Conservation (phyloP, 2,797 vertebrate species). For the Centroberyx gerrardi region DNA sequence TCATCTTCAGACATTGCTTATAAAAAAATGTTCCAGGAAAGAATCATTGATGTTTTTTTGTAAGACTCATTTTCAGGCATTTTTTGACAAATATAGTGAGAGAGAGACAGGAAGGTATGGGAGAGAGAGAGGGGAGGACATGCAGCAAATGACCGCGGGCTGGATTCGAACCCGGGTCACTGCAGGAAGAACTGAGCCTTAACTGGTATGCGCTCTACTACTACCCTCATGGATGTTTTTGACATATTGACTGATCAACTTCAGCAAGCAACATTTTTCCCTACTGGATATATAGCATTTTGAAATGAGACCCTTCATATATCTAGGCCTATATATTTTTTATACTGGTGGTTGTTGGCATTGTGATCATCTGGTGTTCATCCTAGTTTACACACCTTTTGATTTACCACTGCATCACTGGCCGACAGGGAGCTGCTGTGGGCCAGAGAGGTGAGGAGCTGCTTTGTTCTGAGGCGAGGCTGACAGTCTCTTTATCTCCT, state of each 20-base stretch:
- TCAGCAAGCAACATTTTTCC: constrained; percentile 2
- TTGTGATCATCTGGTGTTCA: constrained; percentile 68
- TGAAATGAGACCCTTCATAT: constrained; percentile 26
- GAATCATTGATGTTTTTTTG: not conserved
- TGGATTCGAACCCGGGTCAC: too few relatives aligned
- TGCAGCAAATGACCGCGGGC: too few relatives aligned
- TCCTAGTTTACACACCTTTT: constrained; percentile 76
- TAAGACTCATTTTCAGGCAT: too few relatives aligned
- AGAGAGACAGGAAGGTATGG: too few relatives aligned
- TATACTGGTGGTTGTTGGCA: constrained; percentile 50
- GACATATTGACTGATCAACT: not conserved
- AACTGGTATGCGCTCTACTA: too few relatives aligned
- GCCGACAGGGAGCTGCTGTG: constrained; percentile 72
- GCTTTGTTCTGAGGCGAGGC: constrained; percentile 82
- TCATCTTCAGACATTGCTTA: too few relatives aligned
- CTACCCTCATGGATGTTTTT: not conserved
- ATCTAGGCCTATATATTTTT: constrained; percentile 47
- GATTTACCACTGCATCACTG: constrained; percentile 68
- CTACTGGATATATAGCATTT: constrained; percentile 16
- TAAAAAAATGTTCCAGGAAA: too few relatives aligned
- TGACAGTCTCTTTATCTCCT: constrained; percentile 84
- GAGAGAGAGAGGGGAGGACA: too few relatives aligned
- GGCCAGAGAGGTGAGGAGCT: constrained; percentile 75
- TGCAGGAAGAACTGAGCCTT: too few relatives aligned
- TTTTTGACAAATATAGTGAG: too few relatives aligned